Conservation (phyloP, 2,888 invertebrate species). For the Cenopis cana region DNA sequence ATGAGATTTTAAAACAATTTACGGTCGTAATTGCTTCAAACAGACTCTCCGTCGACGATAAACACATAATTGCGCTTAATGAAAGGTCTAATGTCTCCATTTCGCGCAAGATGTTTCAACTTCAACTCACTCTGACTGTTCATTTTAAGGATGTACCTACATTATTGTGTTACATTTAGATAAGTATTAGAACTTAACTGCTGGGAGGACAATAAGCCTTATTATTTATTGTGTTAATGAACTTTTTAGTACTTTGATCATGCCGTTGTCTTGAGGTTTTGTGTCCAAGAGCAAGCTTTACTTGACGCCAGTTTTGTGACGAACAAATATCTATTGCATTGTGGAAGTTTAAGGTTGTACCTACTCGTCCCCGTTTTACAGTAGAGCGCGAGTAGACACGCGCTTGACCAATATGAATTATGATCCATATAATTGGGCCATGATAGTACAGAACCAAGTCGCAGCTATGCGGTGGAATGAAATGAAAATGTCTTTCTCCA, state of each 20-base stretch:
- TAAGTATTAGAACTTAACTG: slow-evolving; percentile 10
- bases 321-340: too few species aligned
- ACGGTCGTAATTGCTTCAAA: slow-evolving; percentile 7
- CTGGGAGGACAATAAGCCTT: slow-evolving; percentile 7
- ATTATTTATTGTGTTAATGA: neutral
- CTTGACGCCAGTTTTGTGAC: too few species aligned
- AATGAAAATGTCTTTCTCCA: too few species aligned
- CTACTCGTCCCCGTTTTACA: too few species aligned
- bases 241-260: neutral
- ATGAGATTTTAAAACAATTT: slow-evolving; percentile 24
- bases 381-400: too few species aligned
- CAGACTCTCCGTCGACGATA: slow-evolving; percentile 23
- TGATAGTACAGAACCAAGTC: too few species aligned
- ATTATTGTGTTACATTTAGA: slow-evolving; percentile 44
- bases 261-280: too few species aligned
- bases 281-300: too few species aligned
- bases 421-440: too few species aligned
- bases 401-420: too few species aligned
- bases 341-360: too few species aligned
- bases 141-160: slow-evolving; percentile 44
- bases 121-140: slow-evolving; percentile 17
- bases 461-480: too few species aligned
- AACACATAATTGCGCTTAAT: slow-evolving; percentile 56
- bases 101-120: slow-evolving; percentile 52
- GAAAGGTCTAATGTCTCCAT: slow-evolving; percentile 60